Conservation (phyloP, 2,888 invertebrate genomes). For the Vanessa cardui region DNA sequence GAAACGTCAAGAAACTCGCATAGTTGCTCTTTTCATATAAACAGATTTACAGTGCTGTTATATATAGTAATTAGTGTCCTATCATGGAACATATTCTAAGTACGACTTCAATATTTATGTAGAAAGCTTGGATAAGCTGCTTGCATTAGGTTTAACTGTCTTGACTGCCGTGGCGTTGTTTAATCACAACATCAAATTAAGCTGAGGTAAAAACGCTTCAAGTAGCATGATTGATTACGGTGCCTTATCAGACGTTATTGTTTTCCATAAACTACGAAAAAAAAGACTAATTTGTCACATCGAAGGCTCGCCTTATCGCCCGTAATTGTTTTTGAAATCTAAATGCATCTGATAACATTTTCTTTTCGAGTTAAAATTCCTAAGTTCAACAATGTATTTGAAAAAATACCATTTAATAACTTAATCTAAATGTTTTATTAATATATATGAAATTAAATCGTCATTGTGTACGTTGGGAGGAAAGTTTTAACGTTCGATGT, state of each 20-base stretch:
- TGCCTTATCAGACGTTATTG: conserved; percentile 59
- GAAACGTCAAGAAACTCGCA: too few species aligned
- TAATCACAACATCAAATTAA: conserved; percentile 32
- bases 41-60: too few species aligned
- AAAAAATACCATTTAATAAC: too few species aligned
- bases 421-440: too few species aligned
- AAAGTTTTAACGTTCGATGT: too few species aligned
- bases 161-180: background rate
- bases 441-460: too few species aligned
- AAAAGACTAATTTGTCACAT: conserved; percentile 63
- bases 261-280: conserved; percentile 57
- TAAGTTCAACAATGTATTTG: too few species aligned
- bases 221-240: conserved; percentile 46
- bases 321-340: conserved; percentile 58
- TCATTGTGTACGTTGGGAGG: too few species aligned
- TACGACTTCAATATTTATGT: too few species aligned
- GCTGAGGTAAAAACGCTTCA: conserved; percentile 19
- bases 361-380: background rate
- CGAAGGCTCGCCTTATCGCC: conserved; percentile 47
- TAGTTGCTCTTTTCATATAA: too few species aligned
- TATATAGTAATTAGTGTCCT: too few species aligned
- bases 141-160: background rate
- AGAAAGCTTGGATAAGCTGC: background rate
- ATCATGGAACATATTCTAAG: too few species aligned
- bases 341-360: conserved; percentile 49